Evolutionary conservation across 1,140 invertebrate genomes (phyloP), one percentile per base, ranked within the genome.

Genomic region (Thereuonema tuberculata): DNA sequence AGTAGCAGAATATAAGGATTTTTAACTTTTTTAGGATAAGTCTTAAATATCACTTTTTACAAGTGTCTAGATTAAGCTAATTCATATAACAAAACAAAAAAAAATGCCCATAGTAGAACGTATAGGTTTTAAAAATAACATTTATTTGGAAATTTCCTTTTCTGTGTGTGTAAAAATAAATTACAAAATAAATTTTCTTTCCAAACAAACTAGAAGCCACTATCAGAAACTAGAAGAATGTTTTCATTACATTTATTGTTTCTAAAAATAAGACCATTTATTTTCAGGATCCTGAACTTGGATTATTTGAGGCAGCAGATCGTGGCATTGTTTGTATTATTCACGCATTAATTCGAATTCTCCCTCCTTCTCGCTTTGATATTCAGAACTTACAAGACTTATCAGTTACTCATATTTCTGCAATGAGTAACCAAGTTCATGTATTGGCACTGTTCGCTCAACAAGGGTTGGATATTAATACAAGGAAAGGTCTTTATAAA

Each of bases 351-450:
- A 25, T 55, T 2, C 53, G 53, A 17, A 5, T 55, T 14, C 25
- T 55, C 5, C 53, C 53, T 26, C 12, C 17, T 14, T 5, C 24
- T 27, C 53, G 53, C 3, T n/a, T 55, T 14, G 53, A 55, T 14
- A 55, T 26, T 9, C 53, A 55, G 23, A 55, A 29, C 21, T 9
- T 26, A 14, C 5, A 55, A 28, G 53, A 25, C 3, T 55, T 55
- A 21, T 55, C 53, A 5, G 53, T 55, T 28, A 55, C 53, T n/a
- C 53, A 55, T 55, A 25, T 55, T 9, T 14, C 53, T 26, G 24
- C 53, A 12, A 26, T 55, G 53, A 9, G 27, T 29, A 55, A 55
- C 28, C 24, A 55, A 9, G 9, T 28, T 3, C 27, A 55, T 29
- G 26, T 55, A 9, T 23, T 55, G 15, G 53, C 14, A 3, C 24